Base-by-base conservation (phyloP, 2,113 vertebrate genomes). In the Pyrgilauda ruficollis region DNA sequence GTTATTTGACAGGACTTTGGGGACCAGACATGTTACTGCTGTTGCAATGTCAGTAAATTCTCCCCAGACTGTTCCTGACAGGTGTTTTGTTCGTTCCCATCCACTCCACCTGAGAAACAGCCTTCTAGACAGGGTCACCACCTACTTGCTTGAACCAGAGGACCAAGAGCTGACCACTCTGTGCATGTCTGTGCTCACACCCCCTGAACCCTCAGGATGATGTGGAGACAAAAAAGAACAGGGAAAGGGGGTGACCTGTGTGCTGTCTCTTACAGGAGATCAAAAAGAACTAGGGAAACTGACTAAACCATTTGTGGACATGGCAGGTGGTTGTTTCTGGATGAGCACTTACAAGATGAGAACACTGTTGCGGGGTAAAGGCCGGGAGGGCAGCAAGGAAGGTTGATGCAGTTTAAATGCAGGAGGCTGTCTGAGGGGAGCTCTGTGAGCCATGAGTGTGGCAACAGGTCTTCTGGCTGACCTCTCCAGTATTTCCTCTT, bases 221-320 rank as follows among this genome's bases (percentile, higher is more conserved):
- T 17, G 14, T 56, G 17, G 24, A 50, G 17, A 50, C 9, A 6
- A 33, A 72, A 79, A 80, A 28, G 6, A n/a, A 12, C 3, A 11
- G 20, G 68, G 28, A 47, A 56, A 69, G 21, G 18, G 27, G 16
- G 13, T 59, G 28, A 21, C 23, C 11, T 35, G 12, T 30, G 13
- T 30, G 30, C 26, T 43, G 2, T 35, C n/a, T 21, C 27, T 43
- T 79, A 75, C 1, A 1, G 15, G 30, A 68, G 15, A 20, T 24
- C 3, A 61, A 37, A 59, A 70, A 27, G 61, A 75, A 19, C 0
- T 24, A 13, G 49, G 41, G 11, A 49, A 67, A 90, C 14, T 66
- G 50, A 15, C 13, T 13, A 46, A 72, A 15, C 12, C 13, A 0
- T 0, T 31, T 47, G 44, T 24, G 44, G 30, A 31, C 7, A 5